Evolutionary conservation across 2,797 vertebrate genomes (phyloP).

Genomic region (Leptodactylus fallax): DNA sequence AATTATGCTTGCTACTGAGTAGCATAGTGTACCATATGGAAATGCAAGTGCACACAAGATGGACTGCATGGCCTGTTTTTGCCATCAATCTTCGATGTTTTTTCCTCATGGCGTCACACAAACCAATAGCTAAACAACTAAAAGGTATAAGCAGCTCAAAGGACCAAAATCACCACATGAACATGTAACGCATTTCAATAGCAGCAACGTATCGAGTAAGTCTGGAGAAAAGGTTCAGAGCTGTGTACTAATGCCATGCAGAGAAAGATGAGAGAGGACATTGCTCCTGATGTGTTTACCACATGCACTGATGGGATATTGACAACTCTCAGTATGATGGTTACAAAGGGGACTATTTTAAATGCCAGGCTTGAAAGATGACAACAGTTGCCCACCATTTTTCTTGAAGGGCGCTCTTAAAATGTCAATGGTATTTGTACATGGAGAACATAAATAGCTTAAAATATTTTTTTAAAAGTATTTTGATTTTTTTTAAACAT

Average conservation of each 20-base stretch:
- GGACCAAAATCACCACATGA: neutral
- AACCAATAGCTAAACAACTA: neutral
- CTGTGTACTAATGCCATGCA: constrained; percentile 71
- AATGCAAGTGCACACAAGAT: too few relatives aligned
- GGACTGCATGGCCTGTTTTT: too few relatives aligned
- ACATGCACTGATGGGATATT: constrained; percentile 85
- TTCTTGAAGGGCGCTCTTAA: constrained; percentile 67
- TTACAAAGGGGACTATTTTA: constrained; percentile 85
- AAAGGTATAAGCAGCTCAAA: neutral
- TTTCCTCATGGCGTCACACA: too few relatives aligned
- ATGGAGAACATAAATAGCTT: neutral
- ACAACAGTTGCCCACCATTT: constrained; percentile 77
- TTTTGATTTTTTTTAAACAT: too few relatives aligned
- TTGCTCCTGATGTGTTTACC: constrained; percentile 83
- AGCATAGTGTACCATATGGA: too few relatives aligned
- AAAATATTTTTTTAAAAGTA: neutral
- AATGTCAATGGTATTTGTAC: constrained; percentile 1
- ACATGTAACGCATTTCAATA: neutral
- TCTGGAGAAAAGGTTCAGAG: constrained; percentile 69
- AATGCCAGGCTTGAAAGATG: constrained; percentile 73
- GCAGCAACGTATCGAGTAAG: constrained; percentile 68
- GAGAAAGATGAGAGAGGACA: constrained; percentile 78
- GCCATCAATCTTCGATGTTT: too few relatives aligned
- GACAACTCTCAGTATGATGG: constrained; percentile 86
- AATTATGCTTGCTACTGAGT: too few relatives aligned